These are phyloP conservation scores for Caloenas nicobarica DNA, from an alignment of 2,113 vertebrate species.

Conservation along the genomic window DNA sequence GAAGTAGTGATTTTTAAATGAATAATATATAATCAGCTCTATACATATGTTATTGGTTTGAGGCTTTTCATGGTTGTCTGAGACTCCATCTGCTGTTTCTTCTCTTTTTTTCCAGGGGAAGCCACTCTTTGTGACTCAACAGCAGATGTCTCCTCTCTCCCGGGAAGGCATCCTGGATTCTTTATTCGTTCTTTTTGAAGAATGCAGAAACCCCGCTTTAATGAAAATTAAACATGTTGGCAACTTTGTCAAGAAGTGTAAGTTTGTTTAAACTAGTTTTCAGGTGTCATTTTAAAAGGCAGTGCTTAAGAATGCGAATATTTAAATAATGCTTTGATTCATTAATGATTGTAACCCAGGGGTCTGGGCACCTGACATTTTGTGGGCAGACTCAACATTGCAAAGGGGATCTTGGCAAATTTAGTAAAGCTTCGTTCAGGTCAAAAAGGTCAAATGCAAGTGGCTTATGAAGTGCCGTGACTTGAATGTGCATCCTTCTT, in stretches of 20 bases:
- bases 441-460: neutral
- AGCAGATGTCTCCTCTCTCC: conserved; percentile 81
- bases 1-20: conserved; percentile 8
- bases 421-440: neutral
- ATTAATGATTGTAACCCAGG: neutral
- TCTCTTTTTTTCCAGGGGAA: conserved; percentile 85
- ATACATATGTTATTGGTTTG: conserved; percentile 73
- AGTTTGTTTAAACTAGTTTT: conserved; percentile 59
- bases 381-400: neutral
- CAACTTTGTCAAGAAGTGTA: conserved; percentile 94
- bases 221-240: conserved; percentile 90
- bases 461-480: neutral
- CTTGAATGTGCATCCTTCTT: neutral
- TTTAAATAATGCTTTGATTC: neutral
- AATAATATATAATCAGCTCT: conserved; percentile 60
- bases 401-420: neutral
- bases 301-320: neutral
- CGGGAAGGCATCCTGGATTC: conserved; percentile 92
- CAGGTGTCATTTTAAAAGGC: neutral
- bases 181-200: conserved; percentile 89
- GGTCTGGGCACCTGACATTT: neutral
- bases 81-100: conserved; percentile 76
- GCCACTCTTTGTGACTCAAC: conserved; percentile 77
- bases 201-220: conserved; percentile 87
- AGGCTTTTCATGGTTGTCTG: conserved; percentile 77